Conservation (phyloP, 2,113 vertebrate species). For the Conger conger region DNA sequence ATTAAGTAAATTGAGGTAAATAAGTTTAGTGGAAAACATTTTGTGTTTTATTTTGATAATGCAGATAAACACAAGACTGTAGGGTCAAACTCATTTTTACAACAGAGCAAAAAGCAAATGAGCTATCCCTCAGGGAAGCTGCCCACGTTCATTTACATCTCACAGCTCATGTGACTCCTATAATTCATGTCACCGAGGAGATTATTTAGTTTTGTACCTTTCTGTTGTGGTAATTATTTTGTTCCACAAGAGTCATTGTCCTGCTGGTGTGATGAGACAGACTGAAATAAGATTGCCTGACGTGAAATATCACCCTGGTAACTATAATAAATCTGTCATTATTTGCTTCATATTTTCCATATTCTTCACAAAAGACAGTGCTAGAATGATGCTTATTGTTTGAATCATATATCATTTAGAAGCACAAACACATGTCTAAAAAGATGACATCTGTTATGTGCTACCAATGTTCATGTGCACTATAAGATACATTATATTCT, state of each 20-base stretch:
- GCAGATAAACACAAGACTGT: not conserved
- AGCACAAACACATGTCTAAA: no score
- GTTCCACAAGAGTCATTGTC: not conserved
- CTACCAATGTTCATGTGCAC: not conserved
- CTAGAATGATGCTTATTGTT: not conserved
- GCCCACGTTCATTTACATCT: not conserved
- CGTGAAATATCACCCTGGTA: constrained; percentile 9
- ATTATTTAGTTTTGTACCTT: constrained; percentile 25
- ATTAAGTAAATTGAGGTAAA: not conserved
- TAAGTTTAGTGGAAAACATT: not conserved
- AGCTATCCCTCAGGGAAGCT: not conserved
- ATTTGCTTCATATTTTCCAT: constrained; percentile 2
- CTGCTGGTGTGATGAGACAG: constrained; percentile 14
- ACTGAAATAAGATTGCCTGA: constrained; percentile 11
- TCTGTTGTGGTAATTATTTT: constrained; percentile 22
- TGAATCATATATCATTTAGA: not conserved
- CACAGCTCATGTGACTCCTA: constrained; percentile 3
- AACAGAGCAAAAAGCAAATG: not conserved
- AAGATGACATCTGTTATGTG: not conserved
- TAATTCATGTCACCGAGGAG: constrained; percentile 23
- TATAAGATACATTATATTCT: not conserved
- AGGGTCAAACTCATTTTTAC: constrained; percentile 21
- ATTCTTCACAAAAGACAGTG: not conserved
- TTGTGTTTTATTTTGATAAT: constrained; percentile 3
- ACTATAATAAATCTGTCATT: constrained; percentile 17